phyloP scores from a whole-genome alignment of 2,888 invertebrate genomes.

The Rhyacophila evoluta region DNA sequence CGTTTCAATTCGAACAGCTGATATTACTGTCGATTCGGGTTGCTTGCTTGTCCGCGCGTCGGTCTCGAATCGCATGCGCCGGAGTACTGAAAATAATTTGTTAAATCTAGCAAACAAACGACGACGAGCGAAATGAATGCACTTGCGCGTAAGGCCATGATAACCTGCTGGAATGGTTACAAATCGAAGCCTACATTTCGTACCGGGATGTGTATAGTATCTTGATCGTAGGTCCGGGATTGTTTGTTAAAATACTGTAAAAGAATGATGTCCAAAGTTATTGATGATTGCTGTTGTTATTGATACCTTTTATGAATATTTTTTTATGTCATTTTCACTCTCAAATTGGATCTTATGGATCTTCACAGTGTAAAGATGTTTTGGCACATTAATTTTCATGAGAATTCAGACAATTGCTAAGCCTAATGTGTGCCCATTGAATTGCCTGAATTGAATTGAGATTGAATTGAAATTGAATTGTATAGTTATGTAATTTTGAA shows the following conservation, averaged over 20 bases:
- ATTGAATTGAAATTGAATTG: too few species aligned
- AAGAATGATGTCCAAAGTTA: too few species aligned
- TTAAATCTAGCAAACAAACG: background rate
- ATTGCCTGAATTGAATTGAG: too few species aligned
- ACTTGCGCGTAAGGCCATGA: background rate
- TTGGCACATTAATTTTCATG: too few species aligned
- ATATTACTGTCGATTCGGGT: background rate
- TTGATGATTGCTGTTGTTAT: too few species aligned
- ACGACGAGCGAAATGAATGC: background rate
- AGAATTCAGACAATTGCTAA: too few species aligned
- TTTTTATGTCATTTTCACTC: too few species aligned
- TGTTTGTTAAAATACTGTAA: background rate
- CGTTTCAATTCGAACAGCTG: background rate
- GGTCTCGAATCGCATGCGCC: constrained; percentile 2
- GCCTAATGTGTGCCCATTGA: too few species aligned
- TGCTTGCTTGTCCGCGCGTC: background rate
- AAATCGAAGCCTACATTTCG: constrained; percentile 8
- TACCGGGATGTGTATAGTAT: background rate
- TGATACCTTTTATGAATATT: too few species aligned
- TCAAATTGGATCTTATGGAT: too few species aligned
- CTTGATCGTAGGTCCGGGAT: constrained; percentile 11
- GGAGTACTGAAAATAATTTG: background rate
- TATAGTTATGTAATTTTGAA: too few species aligned
- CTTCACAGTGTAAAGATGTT: too few species aligned
- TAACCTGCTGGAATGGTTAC: constrained; percentile 4